A percentile compares a stretch with the other conserved stretches of the same genome.
Evolutionary conservation across 2,113 vertebrate genomes (phyloP).

Genomic region (Neotoma lepida): DNA sequence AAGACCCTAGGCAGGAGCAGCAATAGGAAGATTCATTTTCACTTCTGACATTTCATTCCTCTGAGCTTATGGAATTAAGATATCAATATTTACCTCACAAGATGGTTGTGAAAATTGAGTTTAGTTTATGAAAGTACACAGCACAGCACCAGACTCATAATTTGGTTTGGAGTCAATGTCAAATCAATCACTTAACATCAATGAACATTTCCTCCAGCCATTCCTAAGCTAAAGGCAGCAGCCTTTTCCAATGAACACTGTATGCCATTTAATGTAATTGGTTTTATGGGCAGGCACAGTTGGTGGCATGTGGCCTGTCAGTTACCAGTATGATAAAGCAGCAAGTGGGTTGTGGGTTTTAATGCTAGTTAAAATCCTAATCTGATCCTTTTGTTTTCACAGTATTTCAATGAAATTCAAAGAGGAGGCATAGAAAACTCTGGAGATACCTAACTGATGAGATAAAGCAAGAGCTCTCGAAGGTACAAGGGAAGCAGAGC

Average conservation of each 20-base stretch:
- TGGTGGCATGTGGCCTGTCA: not conserved
- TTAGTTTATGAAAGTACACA: slow-evolving; percentile 53
- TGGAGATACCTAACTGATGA: slow-evolving; percentile 35
- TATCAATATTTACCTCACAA: slow-evolving; percentile 53
- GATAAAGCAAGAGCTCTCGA: not conserved
- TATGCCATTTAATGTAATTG: not conserved
- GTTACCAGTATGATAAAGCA: slow-evolving; percentile 1
- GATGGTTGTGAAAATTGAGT: slow-evolving; percentile 50
- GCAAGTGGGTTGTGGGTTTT: slow-evolving; percentile 22
- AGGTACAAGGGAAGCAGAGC: not conserved
- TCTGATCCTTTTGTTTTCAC: slow-evolving; percentile 29
- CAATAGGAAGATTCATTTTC: slow-evolving; percentile 15
- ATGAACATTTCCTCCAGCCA: slow-evolving; percentile 25
- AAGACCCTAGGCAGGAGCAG: not conserved
- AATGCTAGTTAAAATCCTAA: slow-evolving; percentile 38
- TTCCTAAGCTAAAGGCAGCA: not conserved
- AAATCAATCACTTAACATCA: slow-evolving; percentile 3
- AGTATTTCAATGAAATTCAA: slow-evolving; percentile 54
- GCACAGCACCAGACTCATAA: not conserved
- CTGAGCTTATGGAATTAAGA: slow-evolving; percentile 26
- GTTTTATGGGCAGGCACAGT: not conserved
- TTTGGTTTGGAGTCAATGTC: slow-evolving; percentile 11
- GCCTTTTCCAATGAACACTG: not conserved
- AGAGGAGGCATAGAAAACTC: slow-evolving; percentile 42
- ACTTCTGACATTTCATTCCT: slow-evolving; percentile 47